These are phyloP conservation scores for Typhlichthys eigenmanni DNA, from an alignment of 2,797 vertebrate species.

Conservation along the genomic window DNA sequence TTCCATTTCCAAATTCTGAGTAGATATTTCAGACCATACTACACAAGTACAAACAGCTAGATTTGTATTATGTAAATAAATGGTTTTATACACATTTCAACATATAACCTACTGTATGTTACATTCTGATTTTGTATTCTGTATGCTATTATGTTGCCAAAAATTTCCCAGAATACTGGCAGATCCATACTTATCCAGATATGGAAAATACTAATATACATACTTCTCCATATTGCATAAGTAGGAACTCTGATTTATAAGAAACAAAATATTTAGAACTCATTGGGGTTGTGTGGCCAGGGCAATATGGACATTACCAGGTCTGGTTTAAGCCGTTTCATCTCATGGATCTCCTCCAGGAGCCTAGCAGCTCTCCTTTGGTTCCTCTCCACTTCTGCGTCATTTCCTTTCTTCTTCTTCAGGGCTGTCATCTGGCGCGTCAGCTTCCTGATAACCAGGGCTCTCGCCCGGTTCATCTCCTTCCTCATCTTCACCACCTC, in stretches of 20 bases:
- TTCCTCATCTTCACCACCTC: slow-evolving; percentile 96
- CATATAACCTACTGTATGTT: too few species aligned
- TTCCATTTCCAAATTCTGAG: too few species aligned
- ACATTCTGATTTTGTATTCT: too few species aligned
- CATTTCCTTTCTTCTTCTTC: slow-evolving; percentile 89
- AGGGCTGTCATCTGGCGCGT: slow-evolving; percentile 82
- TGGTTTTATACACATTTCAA: too few species aligned
- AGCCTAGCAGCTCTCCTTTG: slow-evolving; percentile 84
- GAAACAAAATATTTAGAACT: background rate
- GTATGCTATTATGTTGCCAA: too few species aligned
- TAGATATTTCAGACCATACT: too few species aligned
- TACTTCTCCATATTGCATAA: too few species aligned
- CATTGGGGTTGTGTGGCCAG: background rate
- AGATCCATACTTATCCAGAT: too few species aligned
- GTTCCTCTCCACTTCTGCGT: slow-evolving; percentile 83
- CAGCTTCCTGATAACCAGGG: slow-evolving; percentile 86
- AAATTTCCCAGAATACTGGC: too few species aligned
- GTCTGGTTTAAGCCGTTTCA: slow-evolving; percentile 86
- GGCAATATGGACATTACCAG: slow-evolving; percentile 42
- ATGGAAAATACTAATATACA: too few species aligned
- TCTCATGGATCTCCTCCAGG: slow-evolving; percentile 88
- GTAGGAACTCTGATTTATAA: background rate
- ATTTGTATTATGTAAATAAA: too few species aligned
- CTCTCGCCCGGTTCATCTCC: slow-evolving; percentile 90
- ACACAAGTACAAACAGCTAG: too few species aligned